Conservation (phyloP, 2,797 vertebrate species). For the Hirundo rustica region DNA sequence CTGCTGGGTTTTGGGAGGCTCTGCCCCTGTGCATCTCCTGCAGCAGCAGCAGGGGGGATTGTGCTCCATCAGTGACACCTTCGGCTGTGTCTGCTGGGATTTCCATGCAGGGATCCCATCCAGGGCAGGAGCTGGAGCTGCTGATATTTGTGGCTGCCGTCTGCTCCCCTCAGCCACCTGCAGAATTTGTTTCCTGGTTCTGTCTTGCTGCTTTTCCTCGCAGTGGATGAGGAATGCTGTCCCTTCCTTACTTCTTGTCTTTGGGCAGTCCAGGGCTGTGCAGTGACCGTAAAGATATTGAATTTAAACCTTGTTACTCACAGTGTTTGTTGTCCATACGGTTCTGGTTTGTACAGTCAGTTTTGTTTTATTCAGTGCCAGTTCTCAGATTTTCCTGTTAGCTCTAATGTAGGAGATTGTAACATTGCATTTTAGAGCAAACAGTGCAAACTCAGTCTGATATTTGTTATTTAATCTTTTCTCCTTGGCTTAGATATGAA, state of each 20-base stretch:
- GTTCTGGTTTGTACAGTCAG: constrained; percentile 15
- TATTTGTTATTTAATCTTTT: neutral
- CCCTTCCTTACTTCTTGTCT: neutral
- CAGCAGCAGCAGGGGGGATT: neutral
- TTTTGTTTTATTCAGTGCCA: neutral
- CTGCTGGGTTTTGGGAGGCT: neutral
- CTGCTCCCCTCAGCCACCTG: neutral
- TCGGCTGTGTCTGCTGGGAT: neutral
- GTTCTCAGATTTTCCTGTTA: neutral
- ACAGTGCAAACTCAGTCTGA: neutral
- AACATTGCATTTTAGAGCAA: neutral
- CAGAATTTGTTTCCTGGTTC: neutral
- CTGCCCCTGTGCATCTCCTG: neutral
- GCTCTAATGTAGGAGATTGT: neutral
- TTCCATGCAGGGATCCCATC: neutral
- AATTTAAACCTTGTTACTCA: constrained; percentile 35
- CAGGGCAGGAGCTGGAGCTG: neutral
- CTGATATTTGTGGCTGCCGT: neutral
- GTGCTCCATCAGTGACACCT: neutral
- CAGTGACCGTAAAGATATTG: neutral
- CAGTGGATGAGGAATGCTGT: neutral
- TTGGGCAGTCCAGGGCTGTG: neutral
- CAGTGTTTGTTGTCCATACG: neutral
- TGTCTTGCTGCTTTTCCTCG: neutral
- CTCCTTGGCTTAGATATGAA: neutral